These are phyloP conservation scores for Drosophila austrosaltans DNA, from an alignment of 2,888 invertebrate species.

Conservation along the genomic window DNA sequence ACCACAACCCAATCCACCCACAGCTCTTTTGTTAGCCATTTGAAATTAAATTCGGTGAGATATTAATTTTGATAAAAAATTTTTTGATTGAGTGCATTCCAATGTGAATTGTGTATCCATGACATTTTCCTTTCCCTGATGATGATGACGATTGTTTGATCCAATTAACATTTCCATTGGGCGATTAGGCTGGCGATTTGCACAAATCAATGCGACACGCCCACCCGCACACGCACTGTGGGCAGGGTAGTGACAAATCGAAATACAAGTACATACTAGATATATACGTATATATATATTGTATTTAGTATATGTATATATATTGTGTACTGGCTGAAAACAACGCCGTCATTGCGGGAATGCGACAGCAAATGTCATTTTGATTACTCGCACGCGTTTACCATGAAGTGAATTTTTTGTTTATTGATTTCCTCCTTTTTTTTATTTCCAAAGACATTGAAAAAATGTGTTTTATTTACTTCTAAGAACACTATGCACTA, in stretches of 20 bases:
- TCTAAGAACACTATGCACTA: background rate
- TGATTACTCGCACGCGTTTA: constrained; percentile 65
- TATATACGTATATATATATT: constrained; percentile 20
- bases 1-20: background rate
- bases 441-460: background rate
- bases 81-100: constrained; percentile 18
- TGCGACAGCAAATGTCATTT: constrained; percentile 65
- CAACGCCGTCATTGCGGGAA: constrained; percentile 45
- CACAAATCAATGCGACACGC: constrained; percentile 59
- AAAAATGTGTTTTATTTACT: background rate
- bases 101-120: constrained; percentile 11
- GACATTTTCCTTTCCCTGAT: background rate
- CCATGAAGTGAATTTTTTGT: constrained; percentile 39
- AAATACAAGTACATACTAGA: background rate
- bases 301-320: constrained; percentile 39
- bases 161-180: constrained; percentile 67
- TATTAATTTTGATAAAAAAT: constrained; percentile 15
- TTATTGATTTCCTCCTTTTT: constrained; percentile 61
- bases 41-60: constrained; percentile 28
- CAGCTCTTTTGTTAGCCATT: background rate
- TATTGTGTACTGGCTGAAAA: constrained; percentile 18
- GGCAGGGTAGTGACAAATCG: constrained; percentile 8
- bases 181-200: constrained; percentile 64
- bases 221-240: background rate
- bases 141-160: constrained; percentile 38